Percentiles rank a stretch among this genome's conserved stretches.
Conservation (phyloP, 2,797 vertebrate genomes). For the Characodon lateralis region DNA sequence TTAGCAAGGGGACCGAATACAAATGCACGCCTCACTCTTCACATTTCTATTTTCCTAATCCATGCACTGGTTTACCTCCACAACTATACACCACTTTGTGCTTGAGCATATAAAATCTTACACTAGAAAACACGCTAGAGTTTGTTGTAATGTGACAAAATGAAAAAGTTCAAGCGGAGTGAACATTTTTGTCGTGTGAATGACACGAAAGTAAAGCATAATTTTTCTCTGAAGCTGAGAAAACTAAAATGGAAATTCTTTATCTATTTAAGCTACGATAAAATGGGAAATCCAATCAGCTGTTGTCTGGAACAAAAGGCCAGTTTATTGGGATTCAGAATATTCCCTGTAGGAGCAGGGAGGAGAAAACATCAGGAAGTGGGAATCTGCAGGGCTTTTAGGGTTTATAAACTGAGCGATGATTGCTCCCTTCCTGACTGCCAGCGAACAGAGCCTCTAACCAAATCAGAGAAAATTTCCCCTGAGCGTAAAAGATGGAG, state of each 20-base stretch:
- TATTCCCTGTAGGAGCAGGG: slow-evolving; percentile 7
- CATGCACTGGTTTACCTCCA: too few relatives aligned
- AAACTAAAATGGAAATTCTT: neutral
- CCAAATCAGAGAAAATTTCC: slow-evolving; percentile 57
- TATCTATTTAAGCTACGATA: neutral
- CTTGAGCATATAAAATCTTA: too few relatives aligned
- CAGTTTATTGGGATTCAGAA: slow-evolving; percentile 7
- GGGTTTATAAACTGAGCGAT: slow-evolving; percentile 50
- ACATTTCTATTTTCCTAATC: too few relatives aligned
- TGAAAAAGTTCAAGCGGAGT: too few relatives aligned
- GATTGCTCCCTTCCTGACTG: slow-evolving; percentile 79
- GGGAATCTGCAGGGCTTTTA: slow-evolving; percentile 49
- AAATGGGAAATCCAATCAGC: neutral
- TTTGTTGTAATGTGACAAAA: too few relatives aligned
- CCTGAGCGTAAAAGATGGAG: slow-evolving; percentile 32
- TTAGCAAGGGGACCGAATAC: too few relatives aligned
- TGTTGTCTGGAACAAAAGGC: neutral
- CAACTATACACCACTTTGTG: too few relatives aligned
- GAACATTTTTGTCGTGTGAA: too few relatives aligned
- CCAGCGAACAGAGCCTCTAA: slow-evolving; percentile 45
- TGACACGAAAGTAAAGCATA: too few relatives aligned
- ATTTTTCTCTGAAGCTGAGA: neutral
- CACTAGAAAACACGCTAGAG: too few relatives aligned
- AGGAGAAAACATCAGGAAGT: slow-evolving; percentile 52
- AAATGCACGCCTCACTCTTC: too few relatives aligned